These are phyloP conservation scores for Stenurella melanura DNA, from an alignment of 2,888 invertebrate genomes.

Conservation along the genomic window DNA sequence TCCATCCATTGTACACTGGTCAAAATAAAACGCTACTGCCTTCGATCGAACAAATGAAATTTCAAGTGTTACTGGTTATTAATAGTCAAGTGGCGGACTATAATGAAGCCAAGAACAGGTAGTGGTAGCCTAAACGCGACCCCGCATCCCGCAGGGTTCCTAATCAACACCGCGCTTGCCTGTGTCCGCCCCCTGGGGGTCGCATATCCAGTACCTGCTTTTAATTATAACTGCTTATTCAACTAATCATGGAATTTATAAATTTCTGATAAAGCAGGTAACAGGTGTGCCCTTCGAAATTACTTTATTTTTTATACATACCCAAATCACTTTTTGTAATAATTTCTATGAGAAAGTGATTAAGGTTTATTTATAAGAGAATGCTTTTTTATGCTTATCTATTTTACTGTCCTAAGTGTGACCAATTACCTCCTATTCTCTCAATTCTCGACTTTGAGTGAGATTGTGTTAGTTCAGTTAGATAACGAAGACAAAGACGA, in stretches of 20 bases:
- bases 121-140: constrained; percentile 58
- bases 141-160: constrained; percentile 59
- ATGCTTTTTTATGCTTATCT: neutral
- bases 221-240: constrained; percentile 49
- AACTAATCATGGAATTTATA: constrained; percentile 21
- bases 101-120: constrained; percentile 47
- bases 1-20: constrained; percentile 58
- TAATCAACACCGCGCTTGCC: constrained; percentile 59
- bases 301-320: neutral
- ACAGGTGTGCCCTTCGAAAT: constrained; percentile 22
- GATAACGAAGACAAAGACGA: neutral
- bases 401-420: neutral
- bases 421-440: neutral
- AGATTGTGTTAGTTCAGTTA: neutral
- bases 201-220: constrained; percentile 36
- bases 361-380: neutral
- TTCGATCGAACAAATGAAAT: constrained; percentile 57
- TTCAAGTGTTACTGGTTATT: constrained; percentile 42
- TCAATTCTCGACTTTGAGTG: neutral
- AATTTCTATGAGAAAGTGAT: neutral
- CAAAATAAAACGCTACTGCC: constrained; percentile 62
- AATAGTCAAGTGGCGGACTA: constrained; percentile 47
- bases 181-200: constrained; percentile 47
- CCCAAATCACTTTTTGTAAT: neutral
- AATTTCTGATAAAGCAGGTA: constrained; percentile 12